A percentile compares a stretch with the other conserved stretches of the same genome.
Evolutionary conservation across 2,797 vertebrate species (phyloP).

Genomic region (Cebuella pygmaea): DNA sequence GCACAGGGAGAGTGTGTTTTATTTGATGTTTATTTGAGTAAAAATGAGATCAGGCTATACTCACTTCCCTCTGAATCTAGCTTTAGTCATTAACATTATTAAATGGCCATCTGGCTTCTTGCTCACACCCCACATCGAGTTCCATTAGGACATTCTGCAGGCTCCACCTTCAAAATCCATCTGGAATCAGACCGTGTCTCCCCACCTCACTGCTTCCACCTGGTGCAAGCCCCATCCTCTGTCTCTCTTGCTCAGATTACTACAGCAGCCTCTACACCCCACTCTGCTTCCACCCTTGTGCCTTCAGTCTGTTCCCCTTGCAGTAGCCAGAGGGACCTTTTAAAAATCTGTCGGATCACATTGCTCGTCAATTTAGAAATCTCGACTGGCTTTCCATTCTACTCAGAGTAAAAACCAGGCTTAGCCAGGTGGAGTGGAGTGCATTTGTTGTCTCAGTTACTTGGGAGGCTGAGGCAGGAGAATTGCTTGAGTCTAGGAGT

Average conservation of each 20-base stretch:
- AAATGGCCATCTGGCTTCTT: not conserved
- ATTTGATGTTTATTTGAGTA: constrained; percentile 28
- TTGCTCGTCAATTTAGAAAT: not conserved
- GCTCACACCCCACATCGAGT: not conserved
- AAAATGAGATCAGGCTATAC: not conserved
- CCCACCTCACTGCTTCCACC: not conserved
- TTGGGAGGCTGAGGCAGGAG: not conserved
- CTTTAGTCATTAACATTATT: not conserved
- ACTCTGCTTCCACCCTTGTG: not conserved
- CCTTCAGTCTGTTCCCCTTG: not conserved
- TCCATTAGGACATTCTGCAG: not conserved
- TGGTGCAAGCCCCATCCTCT: not conserved
- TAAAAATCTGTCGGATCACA: not conserved
- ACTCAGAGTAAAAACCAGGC: not conserved
- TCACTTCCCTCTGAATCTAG: not conserved
- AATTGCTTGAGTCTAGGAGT: not conserved
- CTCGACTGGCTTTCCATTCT: not conserved
- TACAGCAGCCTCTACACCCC: not conserved
- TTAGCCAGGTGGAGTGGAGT: not conserved
- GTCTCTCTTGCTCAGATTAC: not conserved
- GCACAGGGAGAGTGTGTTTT: not conserved
- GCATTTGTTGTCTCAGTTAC: not conserved
- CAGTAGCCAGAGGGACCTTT: not conserved
- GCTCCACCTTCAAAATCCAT: not conserved
- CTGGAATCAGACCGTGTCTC: not conserved